Base-by-base conservation (phyloP, 2,888 invertebrate genomes). In the Oscheius onirici region DNA sequence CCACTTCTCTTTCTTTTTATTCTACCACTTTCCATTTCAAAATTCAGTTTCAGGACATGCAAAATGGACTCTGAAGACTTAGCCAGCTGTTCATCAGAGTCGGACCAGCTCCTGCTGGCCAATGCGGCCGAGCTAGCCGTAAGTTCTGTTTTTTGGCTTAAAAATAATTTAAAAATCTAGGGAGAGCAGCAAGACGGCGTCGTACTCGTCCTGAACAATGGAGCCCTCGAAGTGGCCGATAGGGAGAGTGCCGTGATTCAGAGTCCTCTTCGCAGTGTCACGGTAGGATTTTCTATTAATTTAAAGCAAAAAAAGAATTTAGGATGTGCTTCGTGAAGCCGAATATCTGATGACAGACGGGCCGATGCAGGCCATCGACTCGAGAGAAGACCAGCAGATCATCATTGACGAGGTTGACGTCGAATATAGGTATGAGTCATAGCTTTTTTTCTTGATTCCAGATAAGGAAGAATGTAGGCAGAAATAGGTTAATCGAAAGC, bases 251-350 rank as follows among this genome's bases (percentile, higher is more conserved):
- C 44, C 24, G 74, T 74, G 58, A 52, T 80, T 6, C 78, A 79
- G 60, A 78, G 77, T 52, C 80, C 80, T n/a, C 51, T 80, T 34
- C 46, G 77, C 13, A 75, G 74, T 61, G 73, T 80, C 46, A 77
- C 75, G 54, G 80, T 80, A 17, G 15, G 54, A 13, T n/a, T 26
- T 60, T 49, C 15, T 58, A n/a, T 17, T 5, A n/a, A 1, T 60
- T 60, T 17, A 26, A 40, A 34, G 10, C 17, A 43, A 13, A 34
- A 40, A 34, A 2, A 40, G 10, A 20, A 28, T 75, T 57, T 68
- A 81, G 81, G 79, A 79, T 71, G 82, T 82, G 63, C 68, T 82
- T 3, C 73, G 76, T 43, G 80, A 80, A 65, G 82, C 82, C 3
- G 77, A 79, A 41, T 73, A 77, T 49, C 73, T 82, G 44, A 73